Evolutionary conservation across 2,113 vertebrate species (phyloP), one percentile per base, ranked within the genome.

Genomic region (Thomomys bottae): DNA sequence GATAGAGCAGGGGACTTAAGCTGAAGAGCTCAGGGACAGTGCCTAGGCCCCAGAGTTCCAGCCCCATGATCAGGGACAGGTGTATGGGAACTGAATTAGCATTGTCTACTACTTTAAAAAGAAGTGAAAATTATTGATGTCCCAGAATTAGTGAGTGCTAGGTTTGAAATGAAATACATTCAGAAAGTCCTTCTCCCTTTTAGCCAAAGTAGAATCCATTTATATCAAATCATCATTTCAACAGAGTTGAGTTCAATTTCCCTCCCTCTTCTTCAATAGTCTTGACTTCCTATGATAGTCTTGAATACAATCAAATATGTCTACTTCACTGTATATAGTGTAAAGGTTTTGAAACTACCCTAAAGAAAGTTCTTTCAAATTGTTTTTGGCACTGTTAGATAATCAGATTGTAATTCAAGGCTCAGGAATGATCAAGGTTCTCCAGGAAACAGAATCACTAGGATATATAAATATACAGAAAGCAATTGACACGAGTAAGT

Each of bases 281-380:
- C 26, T 92, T 57, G 20, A 89, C 42, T 49, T 66, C 32, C 6
- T 61, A 6, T 45, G 81, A 38, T 34, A 63, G 34, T 79, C 24
- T 67, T 67, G 23, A 70, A 45, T 36, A 49, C 42, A 87, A 54
- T 67, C 14, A 59, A 84, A 63, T 76, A 71, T 72, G 17, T 17
- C 70, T 68, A 5, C 49, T 88, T 63, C 45, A 80, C 34, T 68
- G 11, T 24, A 32, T 12, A 14, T 23, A 72, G 24, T 85, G 3
- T 2, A 30, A 68, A 59, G 88, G 63, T 81, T 88, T 45, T 77
- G 32, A 9, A 84, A 71, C 63, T 87, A 38, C 28, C 21, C 76
- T 61, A 7, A 84, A 66, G 64, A 82, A 82, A 36, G 10, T 85
- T 72, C 89, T 93, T 93, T 93, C 70, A 77, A 84, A 81, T 67